Evolutionary conservation across 2,113 vertebrate species (phyloP).

Genomic region (Patagioenas fasciata): DNA sequence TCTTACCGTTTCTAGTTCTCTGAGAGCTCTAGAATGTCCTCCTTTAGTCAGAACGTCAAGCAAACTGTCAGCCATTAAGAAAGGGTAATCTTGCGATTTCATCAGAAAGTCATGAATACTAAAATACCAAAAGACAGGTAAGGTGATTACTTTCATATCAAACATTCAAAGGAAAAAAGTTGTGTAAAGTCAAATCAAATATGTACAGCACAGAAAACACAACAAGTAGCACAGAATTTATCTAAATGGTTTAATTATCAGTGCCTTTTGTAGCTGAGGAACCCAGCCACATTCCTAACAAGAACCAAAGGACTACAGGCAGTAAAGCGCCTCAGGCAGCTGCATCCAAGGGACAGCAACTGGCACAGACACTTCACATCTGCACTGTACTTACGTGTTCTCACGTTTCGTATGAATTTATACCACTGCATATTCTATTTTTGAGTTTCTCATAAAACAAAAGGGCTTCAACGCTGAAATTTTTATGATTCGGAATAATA

Average conservation of each 20-base stretch:
- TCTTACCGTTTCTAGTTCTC: constrained; percentile 81
- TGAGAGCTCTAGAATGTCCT: constrained; percentile 87
- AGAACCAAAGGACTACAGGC: neutral
- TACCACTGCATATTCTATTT: neutral
- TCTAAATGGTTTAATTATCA: neutral
- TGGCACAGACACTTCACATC: accelerated
- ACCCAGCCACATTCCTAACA: neutral
- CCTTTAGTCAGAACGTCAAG: constrained; percentile 93
- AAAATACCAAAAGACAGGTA: constrained; percentile 11
- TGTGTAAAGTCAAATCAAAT: accelerated
- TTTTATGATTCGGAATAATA: neutral
- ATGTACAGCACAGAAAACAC: neutral
- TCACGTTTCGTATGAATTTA: neutral
- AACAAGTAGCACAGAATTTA: neutral
- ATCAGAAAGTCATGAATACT: constrained; percentile 88
- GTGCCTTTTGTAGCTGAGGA: neutral
- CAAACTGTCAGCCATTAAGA: constrained; percentile 91
- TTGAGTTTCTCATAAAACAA: neutral
- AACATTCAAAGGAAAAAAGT: neutral
- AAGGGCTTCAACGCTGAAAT: neutral
- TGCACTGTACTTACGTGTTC: neutral
- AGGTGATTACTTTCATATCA: neutral
- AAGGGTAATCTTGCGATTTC: constrained; percentile 87
- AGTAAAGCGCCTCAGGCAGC: neutral
- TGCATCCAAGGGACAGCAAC: neutral